Evolutionary conservation across 2,797 vertebrate species (phyloP), one percentile per base, ranked within the genome.

Genomic region (Austrolebias charrua): DNA sequence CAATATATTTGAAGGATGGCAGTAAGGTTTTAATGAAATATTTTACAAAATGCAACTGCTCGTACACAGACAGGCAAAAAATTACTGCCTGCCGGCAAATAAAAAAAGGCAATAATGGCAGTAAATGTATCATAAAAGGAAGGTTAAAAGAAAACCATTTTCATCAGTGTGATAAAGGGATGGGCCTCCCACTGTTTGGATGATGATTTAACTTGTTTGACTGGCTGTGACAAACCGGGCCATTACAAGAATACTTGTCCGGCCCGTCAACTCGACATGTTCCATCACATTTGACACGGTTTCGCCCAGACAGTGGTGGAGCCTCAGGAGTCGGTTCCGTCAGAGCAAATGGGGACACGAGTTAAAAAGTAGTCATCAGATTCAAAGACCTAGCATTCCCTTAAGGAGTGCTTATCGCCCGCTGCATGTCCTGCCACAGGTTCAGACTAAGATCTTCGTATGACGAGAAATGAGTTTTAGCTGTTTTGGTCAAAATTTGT

Each of bases 171-270:
- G 40, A 52, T 71, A 55, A 57, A 60, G 53, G 50, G 69, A 60
- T 49, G 66, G 61, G 71, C 57, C 55, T 72, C 45, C 24, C 18
- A 2, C 10, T 43, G 47, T 33, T 33, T 31, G 38, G 69, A 55
- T 20, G 2, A 43, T 28, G 66, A 74, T 70, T 61, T 60, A 63
- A 73, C 62, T 19, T 42, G 79, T 62, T 55, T 76, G 71, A 71
- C 76, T 60, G 42, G 76, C 49, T 1, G 20, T 31, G 67, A 76
- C 78, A 76, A 84, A 80, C 69, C 1, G 1, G 52, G 59, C 80
- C 66, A 69, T 81, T 84, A 76, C 42, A 55, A 12, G 63, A 66
- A 81, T 73, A 52, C 81, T 58, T 76, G 75, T 85, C 55, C 31
- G 70, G 20, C 79, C 80, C 44, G 71, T 86, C 75, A 82, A 68